phyloP scores from a whole-genome alignment of 35 echinoderm and acorn worm genomes.

The Anneissia japonica region DNA sequence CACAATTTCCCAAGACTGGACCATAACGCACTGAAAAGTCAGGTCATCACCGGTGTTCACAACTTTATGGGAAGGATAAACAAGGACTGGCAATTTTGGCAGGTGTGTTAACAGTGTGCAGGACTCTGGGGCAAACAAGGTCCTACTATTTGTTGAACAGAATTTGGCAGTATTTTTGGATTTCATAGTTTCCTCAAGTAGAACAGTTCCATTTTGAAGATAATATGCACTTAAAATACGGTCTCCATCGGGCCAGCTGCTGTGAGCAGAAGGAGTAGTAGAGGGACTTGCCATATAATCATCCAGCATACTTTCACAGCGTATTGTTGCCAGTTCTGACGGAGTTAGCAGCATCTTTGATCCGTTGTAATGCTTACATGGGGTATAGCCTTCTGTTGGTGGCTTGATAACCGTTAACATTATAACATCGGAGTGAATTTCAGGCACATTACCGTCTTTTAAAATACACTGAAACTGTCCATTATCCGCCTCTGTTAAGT shows the following conservation, averaged over 20 bases:
- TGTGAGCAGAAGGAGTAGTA: slow-evolving; percentile 38
- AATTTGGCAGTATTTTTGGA: slow-evolving; percentile 31
- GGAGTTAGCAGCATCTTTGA: slow-evolving; percentile 54
- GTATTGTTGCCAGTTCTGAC: slow-evolving; percentile 3
- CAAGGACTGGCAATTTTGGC: slow-evolving; percentile 11
- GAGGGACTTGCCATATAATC: not conserved
- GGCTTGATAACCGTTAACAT: slow-evolving; percentile 43
- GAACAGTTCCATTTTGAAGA: slow-evolving; percentile 50
- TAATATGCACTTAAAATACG: slow-evolving; percentile 43
- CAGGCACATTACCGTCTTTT: slow-evolving; percentile 17
- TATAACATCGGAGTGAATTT: slow-evolving; percentile 26
- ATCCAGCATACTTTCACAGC: slow-evolving; percentile 15
- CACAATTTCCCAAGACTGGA: slow-evolving; percentile 12
- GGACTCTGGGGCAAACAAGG: slow-evolving; percentile 25
- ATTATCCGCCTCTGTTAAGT: slow-evolving; percentile 28
- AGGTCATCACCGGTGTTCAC: slow-evolving; percentile 13
- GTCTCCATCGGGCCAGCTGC: slow-evolving; percentile 42
- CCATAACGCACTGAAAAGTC: slow-evolving; percentile 33
- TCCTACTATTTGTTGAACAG: slow-evolving; percentile 33
- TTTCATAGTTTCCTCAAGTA: slow-evolving; percentile 37
- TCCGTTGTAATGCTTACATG: slow-evolving; percentile 26
- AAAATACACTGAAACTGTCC: slow-evolving; percentile 59
- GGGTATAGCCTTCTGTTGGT: slow-evolving; percentile 34
- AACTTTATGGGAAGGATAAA: slow-evolving; percentile 15
- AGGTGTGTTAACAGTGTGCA: slow-evolving; percentile 27